Base-by-base conservation (phyloP, 2,113 vertebrate species). In the Brachyistius frenatus region DNA sequence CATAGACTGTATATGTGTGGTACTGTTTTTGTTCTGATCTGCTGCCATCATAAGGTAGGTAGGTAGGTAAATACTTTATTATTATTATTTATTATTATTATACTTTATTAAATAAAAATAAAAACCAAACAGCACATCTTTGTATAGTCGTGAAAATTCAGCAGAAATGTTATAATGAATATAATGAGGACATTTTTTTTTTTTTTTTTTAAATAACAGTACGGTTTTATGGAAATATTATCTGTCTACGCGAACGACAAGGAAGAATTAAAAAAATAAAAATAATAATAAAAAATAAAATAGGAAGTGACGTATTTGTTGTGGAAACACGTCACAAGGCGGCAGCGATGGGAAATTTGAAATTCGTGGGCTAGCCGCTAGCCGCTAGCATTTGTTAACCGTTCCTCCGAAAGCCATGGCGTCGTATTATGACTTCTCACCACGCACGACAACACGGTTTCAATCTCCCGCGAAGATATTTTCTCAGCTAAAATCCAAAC, bases 381-480 rank as follows among this genome's bases (percentile, higher is more conserved):
- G 37, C 46, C 3, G 72, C 13, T 66, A 80, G n/a, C 57, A 3
- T 6, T 5, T 5, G 10, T 7, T 46, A 65, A 37, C 0, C n/a
- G 32, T 10, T 7, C 0, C 0, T 1, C 0, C 0, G 14, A 7
- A 23, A 23, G 32, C 0, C 0, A 93, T 93, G 92, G 76, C 85
- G 49, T 86, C 81, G 11, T 64, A 39, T 81, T 15, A 66, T 8
- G 7, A 46, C 37, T 3, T 64, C 6, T 33, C 55, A 2, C 65
- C 52, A 44, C 41, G 65, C 1, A 1, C 11, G 0, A 69, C 49
- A 1, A 7, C 50, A 8, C 10, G 9, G 7, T 32, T 63, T 30
- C 88, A 94, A 36, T 93, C 94, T 15, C 94, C 94, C 1, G 94
- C 93, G 2, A 94, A 93, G 66, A 72, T 94, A 2, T 95, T 95